These are phyloP conservation scores for Condylura cristata DNA, from an alignment of 2,113 vertebrate genomes.

Conservation along the genomic window DNA sequence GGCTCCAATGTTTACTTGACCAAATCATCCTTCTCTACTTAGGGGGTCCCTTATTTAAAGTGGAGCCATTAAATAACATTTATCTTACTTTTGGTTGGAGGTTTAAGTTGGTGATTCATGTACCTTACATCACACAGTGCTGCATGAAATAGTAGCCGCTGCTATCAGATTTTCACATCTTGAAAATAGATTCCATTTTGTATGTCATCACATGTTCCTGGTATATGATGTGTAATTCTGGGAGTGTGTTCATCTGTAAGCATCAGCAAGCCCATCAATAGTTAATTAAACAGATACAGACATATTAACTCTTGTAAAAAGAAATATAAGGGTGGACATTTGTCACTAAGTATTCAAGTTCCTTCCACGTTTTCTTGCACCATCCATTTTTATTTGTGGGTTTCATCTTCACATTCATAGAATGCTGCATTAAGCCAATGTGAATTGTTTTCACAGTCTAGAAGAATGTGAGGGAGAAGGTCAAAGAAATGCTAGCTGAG, in stretches of 20 bases:
- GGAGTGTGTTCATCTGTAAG: background rate
- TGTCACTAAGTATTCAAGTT: background rate
- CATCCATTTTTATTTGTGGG: background rate
- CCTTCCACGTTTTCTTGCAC: background rate
- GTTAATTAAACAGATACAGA: constrained; percentile 8
- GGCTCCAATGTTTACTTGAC: background rate
- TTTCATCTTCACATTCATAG: background rate
- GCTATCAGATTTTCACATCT: background rate
- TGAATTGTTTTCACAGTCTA: background rate
- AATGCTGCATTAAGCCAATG: background rate
- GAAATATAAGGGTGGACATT: background rate
- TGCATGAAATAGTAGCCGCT: background rate
- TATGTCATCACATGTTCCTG: background rate
- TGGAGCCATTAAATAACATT: background rate
- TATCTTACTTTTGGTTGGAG: constrained; percentile 2
- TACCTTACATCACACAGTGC: background rate
- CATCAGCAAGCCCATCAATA: background rate
- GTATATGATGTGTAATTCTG: background rate
- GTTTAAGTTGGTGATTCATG: background rate
- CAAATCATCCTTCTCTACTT: background rate
- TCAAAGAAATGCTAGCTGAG: background rate
- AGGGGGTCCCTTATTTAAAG: background rate
- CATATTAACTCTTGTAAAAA: background rate
- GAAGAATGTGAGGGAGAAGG: background rate
- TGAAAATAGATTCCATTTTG: background rate